Evolutionary conservation across 2,888 invertebrate genomes (phyloP), one percentile per base, ranked within the genome.

Genomic region (Thymelicus lineola): DNA sequence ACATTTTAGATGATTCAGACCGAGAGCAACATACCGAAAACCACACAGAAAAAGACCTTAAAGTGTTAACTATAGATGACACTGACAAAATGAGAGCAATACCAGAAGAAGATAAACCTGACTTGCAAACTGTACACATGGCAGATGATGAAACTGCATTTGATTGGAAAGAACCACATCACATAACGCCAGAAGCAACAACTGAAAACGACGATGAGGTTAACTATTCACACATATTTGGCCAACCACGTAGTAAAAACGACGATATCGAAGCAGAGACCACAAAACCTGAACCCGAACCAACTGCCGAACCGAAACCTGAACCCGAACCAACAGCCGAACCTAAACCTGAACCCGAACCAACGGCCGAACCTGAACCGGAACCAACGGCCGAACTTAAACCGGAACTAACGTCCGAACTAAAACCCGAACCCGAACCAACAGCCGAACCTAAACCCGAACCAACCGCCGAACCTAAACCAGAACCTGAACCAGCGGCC

Each of bases 141-240:
- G 58, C 66, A 17, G 75, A 74, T 71, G 78, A 82, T 7, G 79
- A 81, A 65, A 80, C 80, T 48, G 72, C 75, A 61, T 88, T 84
- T 70, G 89, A 89, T 70, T 88, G 90, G 90, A 88, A 87, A 75
- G 86, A 88, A 76, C 80, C 83, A n/a, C 79, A 82, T 61, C 82
- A 81, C 48, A 73, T 73, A 7, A 76, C 74, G 70, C 80, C 80
- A 35, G 85, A 86, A 71, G 83, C 86, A 12, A 88, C 87, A 5
- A 83, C 86, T 4, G 85, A 90, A 73, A 77, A 82, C 71, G 86
- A 89, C 45, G 66, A 78, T 17, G 88, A 87, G 46, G 74, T 87
- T 15, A 86, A 84, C 69, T 85, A 83, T 74, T 88, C 89, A 4
- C 87, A 89, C 68, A 86, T 90, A 55, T 89, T 88, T 72, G 88